Base-by-base conservation (phyloP, 2,113 vertebrate genomes). In the Sapayoa aenigma region DNA sequence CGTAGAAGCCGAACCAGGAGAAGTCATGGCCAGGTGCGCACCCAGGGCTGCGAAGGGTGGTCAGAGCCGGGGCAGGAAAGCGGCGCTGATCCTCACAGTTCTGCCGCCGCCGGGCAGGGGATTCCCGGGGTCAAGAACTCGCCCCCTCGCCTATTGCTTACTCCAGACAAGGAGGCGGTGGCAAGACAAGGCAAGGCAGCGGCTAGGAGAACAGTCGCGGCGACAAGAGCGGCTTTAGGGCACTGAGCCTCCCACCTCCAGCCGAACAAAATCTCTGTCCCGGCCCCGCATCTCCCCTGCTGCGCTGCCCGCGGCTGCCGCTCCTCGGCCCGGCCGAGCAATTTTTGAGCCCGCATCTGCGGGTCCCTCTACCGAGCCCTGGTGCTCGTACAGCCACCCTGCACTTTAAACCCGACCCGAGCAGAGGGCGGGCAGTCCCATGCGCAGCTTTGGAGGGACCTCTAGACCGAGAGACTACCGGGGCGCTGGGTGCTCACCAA, bases 311-410 rank as follows among this genome's bases (percentile, higher is more conserved):
- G 16, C 35, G 46, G 19, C 46, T 46, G 46, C 46, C 15, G 7
- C 35, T 39, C 23, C 35, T 35, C 59, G 16, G 15, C 23, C 23
- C 14, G 19, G 33, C 44, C 28, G 9, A 33, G 24, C 28, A 30
- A 10, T n/a, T 82, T 39, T 35, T 12, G 39, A 67, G 62, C 14
- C 60, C 44, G 12, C 56, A 14, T 39, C 12, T 20, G 22, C 28
- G 5, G 23, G 11, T 62, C 63, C 37, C 52, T 23, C 42, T 11
- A 6, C 60, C 5, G 5, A 23, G 22, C 12, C 5, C 2, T n/a
- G 12, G 16, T 1, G 31, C 19, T 9, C 2, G 5, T 5, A 10
- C 31, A 52, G 35, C 6, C 8, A 5, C 60, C 7, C 22, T 5
- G 11, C 9, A 9, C 33, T 60, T 35, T 42, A 30, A 49, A 37